Evolutionary conservation across 2,888 invertebrate genomes (phyloP).

Genomic region (Trichopria drosophilae): DNA sequence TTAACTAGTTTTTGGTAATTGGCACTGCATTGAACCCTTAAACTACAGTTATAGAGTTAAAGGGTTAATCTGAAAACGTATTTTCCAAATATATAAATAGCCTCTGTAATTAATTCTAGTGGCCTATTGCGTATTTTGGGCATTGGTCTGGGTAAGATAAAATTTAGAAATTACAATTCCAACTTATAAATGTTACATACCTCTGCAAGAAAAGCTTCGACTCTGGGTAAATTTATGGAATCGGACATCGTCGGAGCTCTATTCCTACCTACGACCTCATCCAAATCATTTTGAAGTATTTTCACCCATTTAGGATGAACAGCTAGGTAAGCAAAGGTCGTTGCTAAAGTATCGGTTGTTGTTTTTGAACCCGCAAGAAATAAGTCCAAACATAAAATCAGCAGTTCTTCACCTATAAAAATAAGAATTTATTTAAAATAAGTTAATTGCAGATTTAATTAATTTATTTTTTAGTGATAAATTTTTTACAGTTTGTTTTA

Average conservation of each 20-base stretch:
- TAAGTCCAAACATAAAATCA: slow-evolving; percentile 66
- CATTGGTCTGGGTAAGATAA: no score
- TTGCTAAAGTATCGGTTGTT: slow-evolving; percentile 67
- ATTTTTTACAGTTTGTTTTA: not conserved
- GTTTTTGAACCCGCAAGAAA: slow-evolving; percentile 74
- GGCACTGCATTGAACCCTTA: no score
- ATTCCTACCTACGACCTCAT: slow-evolving; percentile 63
- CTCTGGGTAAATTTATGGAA: slow-evolving; percentile 51
- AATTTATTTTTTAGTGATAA: not conserved
- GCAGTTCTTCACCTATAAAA: slow-evolving; percentile 54
- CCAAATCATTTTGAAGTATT: slow-evolving; percentile 65
- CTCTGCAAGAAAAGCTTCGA: slow-evolving; percentile 53
- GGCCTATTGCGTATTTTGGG: no score
- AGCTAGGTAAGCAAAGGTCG: slow-evolving; percentile 65
- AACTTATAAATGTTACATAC: slow-evolving; percentile 33
- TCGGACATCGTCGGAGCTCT: slow-evolving; percentile 64
- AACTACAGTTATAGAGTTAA: no score
- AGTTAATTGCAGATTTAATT: not conserved
- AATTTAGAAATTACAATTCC: slow-evolving; percentile 23
- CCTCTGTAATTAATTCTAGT: no score
- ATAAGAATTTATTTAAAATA: not conserved
- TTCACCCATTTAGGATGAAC: slow-evolving; percentile 64
- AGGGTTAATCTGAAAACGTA: no score
- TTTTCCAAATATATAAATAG: no score
- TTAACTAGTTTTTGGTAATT: no score